Evolutionary conservation across 1,140 invertebrate genomes (phyloP), one percentile per base, ranked within the genome.

Genomic region (Oedothorax gibbosus): DNA sequence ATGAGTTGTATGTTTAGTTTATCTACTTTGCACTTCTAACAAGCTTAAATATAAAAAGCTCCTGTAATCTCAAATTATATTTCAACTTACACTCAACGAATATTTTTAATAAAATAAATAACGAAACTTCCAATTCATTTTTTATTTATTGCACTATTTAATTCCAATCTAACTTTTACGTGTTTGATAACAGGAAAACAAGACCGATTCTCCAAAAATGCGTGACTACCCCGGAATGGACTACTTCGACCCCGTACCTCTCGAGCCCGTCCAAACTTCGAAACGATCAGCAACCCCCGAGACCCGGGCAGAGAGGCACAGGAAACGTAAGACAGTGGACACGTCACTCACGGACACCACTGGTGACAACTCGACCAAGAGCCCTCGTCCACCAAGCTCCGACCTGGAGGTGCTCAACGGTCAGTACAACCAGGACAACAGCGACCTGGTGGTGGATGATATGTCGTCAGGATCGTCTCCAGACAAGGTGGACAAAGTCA

Each of bases 381-480:
- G 83, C 49, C 77, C 84, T 10, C 68, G 84, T 56, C 84, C 84
- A 10, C 66, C 54, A 57, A 85, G 83, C 51, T 65, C 73, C 18
- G 81, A 76, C 20, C 71, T 84, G 53, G 66, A 71, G 15, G 35
- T 84, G 51, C 71, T 76, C 64, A 84, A 84, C 10, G 72, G 72
- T 1, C 68, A 49, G 66, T 62, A 72, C n/a, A 64, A 73, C 56
- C 50, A 72, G 14, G 69, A 20, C 68, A 72, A 12, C 18, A 60
- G 62, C 9, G 64, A 68, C 20, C 18, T 80, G 51, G 77, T 80
- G 15, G 77, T 68, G 18, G 77, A 80, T 15, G 66, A 71, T 7
- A n/a, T 71, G 15, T 81, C 78, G 7, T 12, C 21, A 11, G 35
- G 49, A 20, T 10, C 10, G 8, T 72, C 68, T 0, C 71, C 82